These are phyloP conservation scores for Hippocampus barbouri DNA, from an alignment of 2,113 vertebrate species.

Conservation along the genomic window DNA sequence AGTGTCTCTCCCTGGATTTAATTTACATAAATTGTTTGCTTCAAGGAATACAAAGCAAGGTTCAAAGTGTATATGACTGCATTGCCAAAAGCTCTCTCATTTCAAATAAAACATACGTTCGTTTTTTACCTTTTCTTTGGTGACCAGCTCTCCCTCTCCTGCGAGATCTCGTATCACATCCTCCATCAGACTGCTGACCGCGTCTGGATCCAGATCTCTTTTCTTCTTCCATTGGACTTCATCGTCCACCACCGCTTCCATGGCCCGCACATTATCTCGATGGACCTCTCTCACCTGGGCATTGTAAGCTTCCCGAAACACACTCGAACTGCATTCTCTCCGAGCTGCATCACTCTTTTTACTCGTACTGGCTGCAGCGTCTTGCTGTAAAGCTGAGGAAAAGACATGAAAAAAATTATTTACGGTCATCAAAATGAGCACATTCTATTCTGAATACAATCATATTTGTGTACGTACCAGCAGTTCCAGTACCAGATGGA, in stretches of 20 bases:
- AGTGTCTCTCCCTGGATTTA: no score
- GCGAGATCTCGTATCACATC: constrained; percentile 64
- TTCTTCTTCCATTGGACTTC: constrained; percentile 2
- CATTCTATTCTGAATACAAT: background rate
- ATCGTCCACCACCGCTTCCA: constrained; percentile 45
- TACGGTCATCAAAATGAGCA: background rate
- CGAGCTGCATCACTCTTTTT: constrained; percentile 12
- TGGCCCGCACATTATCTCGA: constrained; percentile 54
- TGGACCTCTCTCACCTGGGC: constrained; percentile 67
- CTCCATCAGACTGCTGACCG: constrained; percentile 57
- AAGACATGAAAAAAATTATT: background rate
- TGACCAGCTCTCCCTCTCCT: constrained; percentile 70
- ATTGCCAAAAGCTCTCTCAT: constrained; percentile 1
- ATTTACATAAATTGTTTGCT: no score
- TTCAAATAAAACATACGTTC: background rate
- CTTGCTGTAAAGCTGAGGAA: constrained; percentile 15
- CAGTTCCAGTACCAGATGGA: background rate
- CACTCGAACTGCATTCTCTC: background rate
- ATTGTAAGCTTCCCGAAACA: constrained; percentile 55
- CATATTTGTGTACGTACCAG: constrained; percentile 34
- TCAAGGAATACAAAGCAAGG: no score
- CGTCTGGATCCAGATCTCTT: constrained; percentile 20
- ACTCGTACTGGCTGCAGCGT: constrained; percentile 8
- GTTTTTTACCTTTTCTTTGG: constrained; percentile 60
- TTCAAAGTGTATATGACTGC: background rate